These are phyloP conservation scores for Yoshiicerus persimilis DNA, from an alignment of 1,140 invertebrate species.

Conservation along the genomic window DNA sequence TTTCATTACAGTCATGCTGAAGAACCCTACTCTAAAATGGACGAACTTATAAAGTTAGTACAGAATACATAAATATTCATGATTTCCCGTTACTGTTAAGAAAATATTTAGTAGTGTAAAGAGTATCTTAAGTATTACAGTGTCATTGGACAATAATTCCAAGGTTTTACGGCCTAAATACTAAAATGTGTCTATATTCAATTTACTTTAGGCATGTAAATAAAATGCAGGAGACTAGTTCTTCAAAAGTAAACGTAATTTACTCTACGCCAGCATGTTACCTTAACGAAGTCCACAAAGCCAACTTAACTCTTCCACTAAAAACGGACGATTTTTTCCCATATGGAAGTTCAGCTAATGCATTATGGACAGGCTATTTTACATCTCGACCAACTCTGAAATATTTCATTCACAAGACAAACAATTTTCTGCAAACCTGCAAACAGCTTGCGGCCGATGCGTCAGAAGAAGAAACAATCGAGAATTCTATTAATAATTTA, in stretches of 20 bases:
- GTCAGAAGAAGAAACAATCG: not conserved
- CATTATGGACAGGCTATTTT: slow-evolving; percentile 83
- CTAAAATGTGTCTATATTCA: too few relatives aligned
- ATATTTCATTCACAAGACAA: slow-evolving; percentile 62
- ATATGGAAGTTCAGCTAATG: slow-evolving; percentile 67
- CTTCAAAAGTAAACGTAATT: slow-evolving; percentile 63
- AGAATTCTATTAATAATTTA: not conserved
- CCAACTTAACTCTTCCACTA: slow-evolving; percentile 58
- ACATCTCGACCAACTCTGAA: slow-evolving; percentile 72
- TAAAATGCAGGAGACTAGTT: slow-evolving; percentile 54
- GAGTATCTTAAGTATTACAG: too few relatives aligned
- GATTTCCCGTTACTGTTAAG: too few relatives aligned
- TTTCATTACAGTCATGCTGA: slow-evolving; percentile 62
- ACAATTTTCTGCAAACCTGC: slow-evolving; percentile 65
- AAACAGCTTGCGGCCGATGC: slow-evolving; percentile 58
- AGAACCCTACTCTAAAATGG: slow-evolving; percentile 67
- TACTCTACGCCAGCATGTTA: slow-evolving; percentile 79
- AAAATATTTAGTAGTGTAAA: too few relatives aligned
- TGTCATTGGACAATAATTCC: too few relatives aligned
- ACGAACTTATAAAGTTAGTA: slow-evolving; percentile 74
- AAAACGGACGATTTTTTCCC: slow-evolving; percentile 70
- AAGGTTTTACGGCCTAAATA: too few relatives aligned
- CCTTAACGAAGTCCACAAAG: slow-evolving; percentile 62
- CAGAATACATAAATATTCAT: too few relatives aligned
- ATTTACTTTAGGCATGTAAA: slow-evolving; percentile 59